Evolutionary conservation across 2,888 invertebrate species (phyloP), one percentile per base, ranked within the genome.

Genomic region (Sminthurides aquaticus): DNA sequence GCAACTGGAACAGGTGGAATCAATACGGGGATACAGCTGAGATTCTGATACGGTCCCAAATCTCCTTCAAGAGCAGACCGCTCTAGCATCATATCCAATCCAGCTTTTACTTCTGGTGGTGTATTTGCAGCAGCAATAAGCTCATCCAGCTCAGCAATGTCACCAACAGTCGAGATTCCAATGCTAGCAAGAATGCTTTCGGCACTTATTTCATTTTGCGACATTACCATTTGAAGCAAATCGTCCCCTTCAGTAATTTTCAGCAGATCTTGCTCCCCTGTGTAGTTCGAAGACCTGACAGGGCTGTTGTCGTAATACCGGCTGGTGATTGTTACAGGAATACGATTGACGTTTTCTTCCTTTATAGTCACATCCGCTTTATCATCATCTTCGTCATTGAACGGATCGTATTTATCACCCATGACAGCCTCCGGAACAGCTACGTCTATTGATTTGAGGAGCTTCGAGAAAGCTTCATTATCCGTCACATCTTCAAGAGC

Each of bases 391-490:
- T 24, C n/a, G 18, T 57, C 62, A 20, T 5, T 15, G 22, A 62
- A 62, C 2, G 62, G 57, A 57, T 62, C 62, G 48, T 62, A 62
- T 49, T 62, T 62, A 24, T 62, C 43, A 24, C 52, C 60, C 2
- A 24, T 25, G 11, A 5, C 58, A 58, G 24, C 5, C 1, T 8
- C 15, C 5, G 43, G 43, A 34, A 34, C 43, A 11, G 15, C 43
- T 11, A 15, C 43, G 15, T 34, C 43, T 11, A 34, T 34, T 5
- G 43, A 34, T 15, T 11, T 34, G 8, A 34, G 15, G 8, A 34
- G 15, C 15, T 34, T 34, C 15, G 43, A 34, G 8, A 34, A 34
- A 15, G 43, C 43, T 34, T 34, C 43, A 5, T 5, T 5, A 34
- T 34, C 15, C 15, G 43, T 34, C 5, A 34, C 43, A 34, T 34